Conservation (phyloP, 2,888 invertebrate species). For the Epinotia nisella region DNA sequence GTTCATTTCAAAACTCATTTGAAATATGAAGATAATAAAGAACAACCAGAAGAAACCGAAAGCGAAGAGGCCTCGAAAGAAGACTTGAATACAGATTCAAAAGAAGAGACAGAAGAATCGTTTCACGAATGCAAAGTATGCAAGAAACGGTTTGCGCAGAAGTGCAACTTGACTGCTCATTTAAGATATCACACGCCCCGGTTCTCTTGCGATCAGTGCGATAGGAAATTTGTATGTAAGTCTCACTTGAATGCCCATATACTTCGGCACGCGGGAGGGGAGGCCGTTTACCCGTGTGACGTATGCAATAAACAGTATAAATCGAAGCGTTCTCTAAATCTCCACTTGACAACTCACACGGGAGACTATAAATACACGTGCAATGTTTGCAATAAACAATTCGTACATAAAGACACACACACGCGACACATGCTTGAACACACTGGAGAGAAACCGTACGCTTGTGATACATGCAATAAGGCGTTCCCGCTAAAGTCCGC, state of each 20-base stretch:
- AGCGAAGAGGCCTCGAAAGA: background rate
- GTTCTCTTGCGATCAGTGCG: background rate
- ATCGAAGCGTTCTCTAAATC: background rate
- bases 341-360: background rate
- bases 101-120: background rate
- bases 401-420: constrained; percentile 4
- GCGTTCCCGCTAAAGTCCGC: background rate
- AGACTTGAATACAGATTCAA: background rate
- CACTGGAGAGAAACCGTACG: background rate
- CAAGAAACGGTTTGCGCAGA: constrained; percentile 13
- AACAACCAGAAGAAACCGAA: background rate
- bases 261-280: background rate
- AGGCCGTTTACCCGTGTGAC: background rate
- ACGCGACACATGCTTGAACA: background rate
- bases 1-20: constrained; percentile 13
- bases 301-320: background rate
- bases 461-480: constrained; percentile 1
- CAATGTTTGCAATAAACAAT: background rate
- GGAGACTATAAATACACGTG: background rate
- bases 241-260: constrained; percentile 1
- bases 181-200: constrained; percentile 2
- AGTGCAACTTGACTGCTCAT: background rate
- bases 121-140: constrained; percentile 3
- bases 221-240: background rate
- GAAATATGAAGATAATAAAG: constrained; percentile 6